Percentiles rank a stretch among this genome's conserved stretches.
Evolutionary conservation across 1,140 invertebrate species (phyloP).

Genomic region (Drosophila sturtevanti): DNA sequence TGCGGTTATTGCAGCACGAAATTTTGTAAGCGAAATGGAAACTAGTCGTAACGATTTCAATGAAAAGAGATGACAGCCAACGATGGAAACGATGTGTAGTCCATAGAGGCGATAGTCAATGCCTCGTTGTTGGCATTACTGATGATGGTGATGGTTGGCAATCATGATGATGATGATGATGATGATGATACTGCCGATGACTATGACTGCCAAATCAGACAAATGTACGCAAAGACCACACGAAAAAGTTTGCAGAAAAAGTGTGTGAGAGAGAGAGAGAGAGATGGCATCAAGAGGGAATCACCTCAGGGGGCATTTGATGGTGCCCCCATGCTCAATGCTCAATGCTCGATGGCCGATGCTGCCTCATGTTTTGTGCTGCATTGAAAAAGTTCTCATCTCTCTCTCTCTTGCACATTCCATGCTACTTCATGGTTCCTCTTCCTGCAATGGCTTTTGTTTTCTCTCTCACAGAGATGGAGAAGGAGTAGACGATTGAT

Average conservation of each 20-base stretch:
- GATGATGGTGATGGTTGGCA: constrained; percentile 18
- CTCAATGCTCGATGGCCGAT: not conserved
- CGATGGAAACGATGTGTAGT: constrained; percentile 34
- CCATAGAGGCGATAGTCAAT: constrained; percentile 44
- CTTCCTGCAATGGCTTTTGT: constrained; percentile 34
- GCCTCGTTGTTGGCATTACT: constrained; percentile 17
- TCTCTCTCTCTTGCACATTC: constrained; percentile 40
- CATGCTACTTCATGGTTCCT: constrained; percentile 25
- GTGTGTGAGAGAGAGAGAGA: too few species aligned
- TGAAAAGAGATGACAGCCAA: constrained; percentile 72
- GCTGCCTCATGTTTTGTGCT: constrained; percentile 20
- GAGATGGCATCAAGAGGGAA: constrained; percentile 27
- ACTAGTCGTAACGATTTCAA: constrained; percentile 78
- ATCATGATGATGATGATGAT: constrained; percentile 8
- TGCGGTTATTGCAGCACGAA: constrained; percentile 77
- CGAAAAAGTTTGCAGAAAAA: constrained; percentile 57
- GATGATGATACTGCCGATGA: constrained; percentile 16
- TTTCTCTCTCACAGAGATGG: constrained; percentile 15
- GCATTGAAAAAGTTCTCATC: constrained; percentile 58
- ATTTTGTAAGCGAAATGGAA: constrained; percentile 79
- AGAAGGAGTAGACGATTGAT: constrained; percentile 64
- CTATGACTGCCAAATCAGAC: constrained; percentile 75
- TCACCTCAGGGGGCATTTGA: constrained; percentile 68
- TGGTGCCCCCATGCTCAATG: not conserved
- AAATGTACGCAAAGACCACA: constrained; percentile 78